Base-by-base conservation (phyloP, 2,113 vertebrate species). In the Macaca nemestrina region DNA sequence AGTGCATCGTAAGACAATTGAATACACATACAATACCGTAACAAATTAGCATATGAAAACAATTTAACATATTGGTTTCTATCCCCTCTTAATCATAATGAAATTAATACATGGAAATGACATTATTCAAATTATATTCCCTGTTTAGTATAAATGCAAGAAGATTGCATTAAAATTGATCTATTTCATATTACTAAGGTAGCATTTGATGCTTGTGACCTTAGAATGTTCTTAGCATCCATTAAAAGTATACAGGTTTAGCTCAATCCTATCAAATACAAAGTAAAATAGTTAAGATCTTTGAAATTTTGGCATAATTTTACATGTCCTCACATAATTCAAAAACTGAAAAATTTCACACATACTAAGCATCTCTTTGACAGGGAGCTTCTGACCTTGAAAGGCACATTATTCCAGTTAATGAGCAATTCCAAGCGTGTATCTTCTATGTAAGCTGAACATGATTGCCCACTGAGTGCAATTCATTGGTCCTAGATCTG, bases 381-480 rank as follows among this genome's bases (percentile, higher is more conserved):
- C 72, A 82, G 87, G 23, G 22, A 82, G 57, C 40, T 86, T 89
- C 72, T 90, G 81, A 95, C 96, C 94, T 98, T 96, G 84, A 81
- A 90, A 90, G 88, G 35, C 89, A 97, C 52, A 88, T 97, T 97
- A 97, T 97, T 92, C n/a, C 59, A 75, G 64, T 48, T 97, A 97
- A 98, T 95, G 84, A 95, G 90, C 32, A 88, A 88, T 97, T 97
- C 45, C 45, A 94, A 97, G 84, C 35, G 2, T 82, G 16, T 67
- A 40, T 88, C 38, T 84, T 95, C 70, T 67, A 48, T 38, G 92
- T 82, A 95, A 92, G 76, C 22, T 45, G 79, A 95, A 92, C 25
- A 68, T 35, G 90, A 95, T 78, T 88, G 96, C 48, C 88, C 93
- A 73, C 70, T 94, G 45, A 48, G n/a, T 48, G 64, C 25, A 93